These are phyloP conservation scores for Chloroceryle amazona DNA, from an alignment of 2,797 vertebrate genomes.

Conservation along the genomic window DNA sequence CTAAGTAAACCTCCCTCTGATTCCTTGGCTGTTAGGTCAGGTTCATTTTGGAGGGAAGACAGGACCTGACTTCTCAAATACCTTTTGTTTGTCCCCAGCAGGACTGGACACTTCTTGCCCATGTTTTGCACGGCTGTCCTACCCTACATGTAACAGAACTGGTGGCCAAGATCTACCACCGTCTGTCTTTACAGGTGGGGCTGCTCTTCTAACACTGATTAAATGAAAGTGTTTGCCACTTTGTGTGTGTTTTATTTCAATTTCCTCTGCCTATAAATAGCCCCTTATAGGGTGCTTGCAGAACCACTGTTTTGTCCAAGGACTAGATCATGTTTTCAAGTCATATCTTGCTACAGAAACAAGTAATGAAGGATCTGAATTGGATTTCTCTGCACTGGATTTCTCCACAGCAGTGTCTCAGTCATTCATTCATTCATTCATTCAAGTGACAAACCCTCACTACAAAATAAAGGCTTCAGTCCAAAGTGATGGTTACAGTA, in stretches of 20 bases:
- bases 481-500: neutral
- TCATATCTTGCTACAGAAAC: slow-evolving; percentile 1
- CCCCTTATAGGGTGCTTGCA: neutral
- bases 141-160: neutral
- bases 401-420: neutral
- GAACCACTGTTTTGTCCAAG: neutral
- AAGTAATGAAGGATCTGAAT: slow-evolving; percentile 1
- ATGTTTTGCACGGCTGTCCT: neutral
- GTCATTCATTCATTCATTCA: neutral
- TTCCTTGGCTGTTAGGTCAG: neutral
- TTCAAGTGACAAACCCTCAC: neutral
- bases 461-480: slow-evolving; percentile 1
- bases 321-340: neutral
- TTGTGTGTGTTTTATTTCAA: slow-evolving; percentile 7
- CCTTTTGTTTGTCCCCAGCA: neutral
- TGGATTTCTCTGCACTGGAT: neutral
- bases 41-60: neutral
- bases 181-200: neutral
- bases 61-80: neutral
- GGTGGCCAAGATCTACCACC: neutral
- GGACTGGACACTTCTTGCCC: neutral
- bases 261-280: slow-evolving; percentile 12
- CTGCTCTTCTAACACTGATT: neutral
- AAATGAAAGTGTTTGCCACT: neutral
- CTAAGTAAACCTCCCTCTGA: neutral